Base-by-base conservation (phyloP, 1,140 invertebrate genomes). In the Brachystomella parvula region DNA sequence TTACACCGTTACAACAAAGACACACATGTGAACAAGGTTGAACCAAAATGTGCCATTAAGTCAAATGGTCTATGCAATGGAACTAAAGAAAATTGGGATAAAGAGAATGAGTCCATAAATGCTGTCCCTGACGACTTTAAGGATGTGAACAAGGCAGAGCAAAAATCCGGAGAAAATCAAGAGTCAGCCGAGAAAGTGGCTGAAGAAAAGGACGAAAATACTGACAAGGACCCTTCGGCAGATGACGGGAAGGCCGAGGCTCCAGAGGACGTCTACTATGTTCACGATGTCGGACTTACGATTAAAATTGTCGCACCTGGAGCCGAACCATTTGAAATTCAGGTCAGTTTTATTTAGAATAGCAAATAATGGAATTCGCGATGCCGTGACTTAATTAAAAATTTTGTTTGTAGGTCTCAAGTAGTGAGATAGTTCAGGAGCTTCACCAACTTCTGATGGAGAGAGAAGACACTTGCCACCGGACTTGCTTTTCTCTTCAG, bases 361-460 rank as follows among this genome's bases (percentile, higher is more conserved):
- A 44, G 39, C 21, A 12, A 6, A 53, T 24, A 3, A 6, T 26
- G 49, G 49, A 53, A 26, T 19, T 6, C 2, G 56, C 15, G 39
- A 35, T 6, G 24, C n/a, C 3, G 32, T 39, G 6, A 39, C 19
- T 62, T 15, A 47, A 29, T 6, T 32, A 28, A 30, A 53, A n/a
- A 17, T 56, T 21, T 63, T 57, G 67, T 39, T 1, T 61, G 73
- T 77, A 90, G 87, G 91, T 98, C 1, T 96, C 93, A 17, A 95
- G 92, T 76, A 94, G 96, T 89, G 96, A 99, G 78, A 80, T 99
- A 44, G 94, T 98, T 0, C 96, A 99, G 82, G 96, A 99, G 82
- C 96, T 99, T 60, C 94, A 98, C 78, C 95, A 98, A 79, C 81
- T 98, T 59, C 80, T 99, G 9, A 96, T 98, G 92, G 96, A 99